Conservation (phyloP, 2,888 invertebrate species). For the Aphidoletes aphidimyza region DNA sequence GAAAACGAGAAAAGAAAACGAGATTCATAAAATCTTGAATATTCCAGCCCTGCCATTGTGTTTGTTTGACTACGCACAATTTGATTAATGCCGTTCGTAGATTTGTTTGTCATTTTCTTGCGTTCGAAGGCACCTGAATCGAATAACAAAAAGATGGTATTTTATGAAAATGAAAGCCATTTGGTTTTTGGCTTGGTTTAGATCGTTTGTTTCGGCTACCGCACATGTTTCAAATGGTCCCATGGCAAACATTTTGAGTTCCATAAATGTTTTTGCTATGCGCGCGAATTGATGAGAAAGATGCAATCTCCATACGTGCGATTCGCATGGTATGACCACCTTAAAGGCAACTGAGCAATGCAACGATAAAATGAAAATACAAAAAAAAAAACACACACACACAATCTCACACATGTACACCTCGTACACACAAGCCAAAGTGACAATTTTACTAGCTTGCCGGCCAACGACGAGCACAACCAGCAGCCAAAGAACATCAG, state of each 20-base stretch:
- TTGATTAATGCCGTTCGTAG: not conserved
- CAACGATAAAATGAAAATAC: not conserved
- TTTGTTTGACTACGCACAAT: conserved; percentile 5
- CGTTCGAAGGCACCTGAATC: not conserved
- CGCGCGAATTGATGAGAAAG: conserved; percentile 44
- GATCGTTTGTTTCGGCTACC: not conserved
- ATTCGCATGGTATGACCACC: conserved; percentile 21
- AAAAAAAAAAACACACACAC: not conserved
- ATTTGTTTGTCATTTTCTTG: conserved; percentile 22
- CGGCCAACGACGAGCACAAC: not conserved
- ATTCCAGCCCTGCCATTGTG: not conserved
- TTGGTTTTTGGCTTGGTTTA: not conserved
- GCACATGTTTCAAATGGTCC: conserved; percentile 24
- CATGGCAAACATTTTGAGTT: conserved; percentile 19
- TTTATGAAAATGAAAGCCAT: not conserved
- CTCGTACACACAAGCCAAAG: too few relatives aligned
- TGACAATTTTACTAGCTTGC: not conserved
- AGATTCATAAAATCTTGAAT: not conserved
- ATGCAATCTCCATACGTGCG: conserved; percentile 15
- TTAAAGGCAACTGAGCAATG: conserved; percentile 17
- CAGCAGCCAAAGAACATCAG: conserved; percentile 32
- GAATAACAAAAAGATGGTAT: not conserved
- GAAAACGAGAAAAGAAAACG: not conserved
- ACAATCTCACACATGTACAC: too few relatives aligned
- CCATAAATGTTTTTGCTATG: conserved; percentile 1